Percentiles rank a stretch among this genome's conserved stretches.
These are phyloP conservation scores for Plutella xylostella DNA, from an alignment of 2,888 invertebrate genomes.

Conservation along the genomic window DNA sequence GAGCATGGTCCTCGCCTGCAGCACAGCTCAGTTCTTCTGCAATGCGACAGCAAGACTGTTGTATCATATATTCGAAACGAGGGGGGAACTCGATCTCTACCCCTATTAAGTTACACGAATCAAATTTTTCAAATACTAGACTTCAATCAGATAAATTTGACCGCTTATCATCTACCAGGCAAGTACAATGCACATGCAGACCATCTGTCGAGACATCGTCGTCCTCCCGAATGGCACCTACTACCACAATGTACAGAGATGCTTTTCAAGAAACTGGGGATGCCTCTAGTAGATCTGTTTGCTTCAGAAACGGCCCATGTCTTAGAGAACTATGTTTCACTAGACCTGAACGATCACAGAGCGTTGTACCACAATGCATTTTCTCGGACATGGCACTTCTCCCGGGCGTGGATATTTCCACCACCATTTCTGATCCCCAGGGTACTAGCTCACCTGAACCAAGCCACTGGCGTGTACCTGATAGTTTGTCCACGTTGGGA, in stretches of 20 bases:
- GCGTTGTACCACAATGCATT: slow-evolving; percentile 11
- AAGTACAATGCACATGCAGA: too few relatives aligned
- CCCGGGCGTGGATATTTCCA: slow-evolving; percentile 14
- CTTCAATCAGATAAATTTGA: too few relatives aligned
- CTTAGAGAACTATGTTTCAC: slow-evolving; percentile 10
- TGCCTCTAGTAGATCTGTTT: slow-evolving; percentile 11
- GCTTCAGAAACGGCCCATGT: slow-evolving; percentile 8
- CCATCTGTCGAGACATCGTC: too few relatives aligned
- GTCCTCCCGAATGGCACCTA: too few relatives aligned
- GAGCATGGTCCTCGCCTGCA: too few relatives aligned
- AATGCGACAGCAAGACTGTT: neutral
- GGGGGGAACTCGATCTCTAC: too few relatives aligned
- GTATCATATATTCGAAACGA: neutral
- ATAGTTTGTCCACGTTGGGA: neutral
- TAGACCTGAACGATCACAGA: slow-evolving; percentile 7
- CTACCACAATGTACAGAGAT: too few relatives aligned
- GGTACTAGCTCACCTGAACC: slow-evolving; percentile 14
- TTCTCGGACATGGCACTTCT: slow-evolving; percentile 7
- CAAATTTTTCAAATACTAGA: too few relatives aligned
- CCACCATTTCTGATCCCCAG: slow-evolving; percentile 10
- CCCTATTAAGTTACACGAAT: too few relatives aligned
- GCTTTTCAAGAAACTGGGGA: slow-evolving; percentile 13
- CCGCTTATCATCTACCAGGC: too few relatives aligned
- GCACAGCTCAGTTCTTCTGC: too few relatives aligned
- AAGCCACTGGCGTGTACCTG: slow-evolving; percentile 8